A percentile compares a stretch with the other conserved stretches of the same genome.
These are phyloP conservation scores for Microcebus jonahi DNA, from an alignment of 2,113 vertebrate genomes.

Conservation along the genomic window DNA sequence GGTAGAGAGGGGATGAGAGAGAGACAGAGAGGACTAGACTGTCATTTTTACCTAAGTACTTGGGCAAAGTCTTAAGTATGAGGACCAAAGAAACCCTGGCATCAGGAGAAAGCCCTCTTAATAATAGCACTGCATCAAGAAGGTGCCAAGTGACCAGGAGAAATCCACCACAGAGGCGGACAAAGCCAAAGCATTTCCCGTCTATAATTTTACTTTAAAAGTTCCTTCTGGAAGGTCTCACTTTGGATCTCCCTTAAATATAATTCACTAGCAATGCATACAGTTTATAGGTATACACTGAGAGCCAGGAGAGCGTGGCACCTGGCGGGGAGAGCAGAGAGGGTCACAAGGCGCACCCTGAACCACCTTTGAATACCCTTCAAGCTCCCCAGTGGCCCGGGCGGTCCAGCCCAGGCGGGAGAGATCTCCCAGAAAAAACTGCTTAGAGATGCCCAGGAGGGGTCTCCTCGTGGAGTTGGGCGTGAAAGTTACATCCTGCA, in stretches of 20 bases:
- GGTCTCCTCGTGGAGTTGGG: neutral
- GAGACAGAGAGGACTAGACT: neutral
- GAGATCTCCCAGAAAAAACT: neutral
- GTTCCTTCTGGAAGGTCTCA: slow-evolving; percentile 42
- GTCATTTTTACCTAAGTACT: neutral
- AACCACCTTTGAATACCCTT: neutral
- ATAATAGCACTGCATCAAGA: neutral
- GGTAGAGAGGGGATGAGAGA: accelerated
- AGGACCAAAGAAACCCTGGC: neutral
- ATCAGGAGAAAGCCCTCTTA: neutral
- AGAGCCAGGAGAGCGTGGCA: neutral
- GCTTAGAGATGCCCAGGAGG: neutral
- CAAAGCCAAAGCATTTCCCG: neutral
- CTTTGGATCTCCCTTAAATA: neutral
- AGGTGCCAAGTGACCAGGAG: neutral
- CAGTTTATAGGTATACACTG: too few relatives aligned
- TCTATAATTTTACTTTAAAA: slow-evolving; percentile 38
- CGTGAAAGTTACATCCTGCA: slow-evolving; percentile 56
- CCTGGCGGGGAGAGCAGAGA: neutral
- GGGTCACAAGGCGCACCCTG: neutral
- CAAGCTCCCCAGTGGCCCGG: neutral
- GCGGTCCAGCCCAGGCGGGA: neutral
- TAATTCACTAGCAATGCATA: neutral
- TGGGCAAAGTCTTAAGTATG: neutral
- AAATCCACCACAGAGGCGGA: neutral